Percentiles rank a stretch among this genome's conserved stretches.
Conservation (phyloP, 2,113 vertebrate species). For the Hiodon alosoides region DNA sequence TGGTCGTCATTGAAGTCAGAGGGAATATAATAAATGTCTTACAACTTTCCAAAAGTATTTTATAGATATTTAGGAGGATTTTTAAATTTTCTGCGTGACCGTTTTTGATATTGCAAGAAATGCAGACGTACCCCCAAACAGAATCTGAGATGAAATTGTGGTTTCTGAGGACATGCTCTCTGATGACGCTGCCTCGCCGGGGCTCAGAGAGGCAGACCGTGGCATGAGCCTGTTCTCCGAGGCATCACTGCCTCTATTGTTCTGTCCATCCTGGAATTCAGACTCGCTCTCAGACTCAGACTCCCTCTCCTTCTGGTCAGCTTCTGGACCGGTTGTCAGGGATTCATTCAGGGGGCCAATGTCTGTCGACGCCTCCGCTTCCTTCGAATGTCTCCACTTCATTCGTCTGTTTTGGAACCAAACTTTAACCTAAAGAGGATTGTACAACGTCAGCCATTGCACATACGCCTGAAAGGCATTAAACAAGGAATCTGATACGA, state of each 20-base stretch:
- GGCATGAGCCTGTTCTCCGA: conserved; percentile 68
- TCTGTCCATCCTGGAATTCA: conserved; percentile 74
- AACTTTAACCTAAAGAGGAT: conserved; percentile 77
- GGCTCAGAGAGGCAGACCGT: conserved; percentile 45
- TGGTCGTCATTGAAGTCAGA: background rate
- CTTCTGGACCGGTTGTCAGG: conserved; percentile 28
- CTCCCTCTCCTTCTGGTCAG: conserved; percentile 68
- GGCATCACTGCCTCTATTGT: conserved; percentile 71
- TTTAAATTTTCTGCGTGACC: background rate
- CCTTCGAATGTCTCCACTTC: conserved; percentile 97
- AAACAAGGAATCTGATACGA: background rate
- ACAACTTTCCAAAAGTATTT: conserved; percentile 1
- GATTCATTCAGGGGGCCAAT: conserved; percentile 72
- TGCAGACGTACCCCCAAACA: no score
- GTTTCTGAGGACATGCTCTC: no score
- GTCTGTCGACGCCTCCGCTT: conserved; percentile 90
- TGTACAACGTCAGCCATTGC: background rate
- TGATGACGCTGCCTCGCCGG: conserved; percentile 32
- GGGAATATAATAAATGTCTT: conserved; percentile 27
- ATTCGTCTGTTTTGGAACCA: conserved; percentile 97
- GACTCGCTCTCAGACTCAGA: conserved; percentile 85
- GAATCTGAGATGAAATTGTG: no score
- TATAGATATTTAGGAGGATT: background rate
- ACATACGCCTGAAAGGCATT: background rate
- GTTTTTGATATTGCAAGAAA: conserved; percentile 40